Base-by-base conservation (phyloP, 2,888 invertebrate genomes). In the Timema cristinae region DNA sequence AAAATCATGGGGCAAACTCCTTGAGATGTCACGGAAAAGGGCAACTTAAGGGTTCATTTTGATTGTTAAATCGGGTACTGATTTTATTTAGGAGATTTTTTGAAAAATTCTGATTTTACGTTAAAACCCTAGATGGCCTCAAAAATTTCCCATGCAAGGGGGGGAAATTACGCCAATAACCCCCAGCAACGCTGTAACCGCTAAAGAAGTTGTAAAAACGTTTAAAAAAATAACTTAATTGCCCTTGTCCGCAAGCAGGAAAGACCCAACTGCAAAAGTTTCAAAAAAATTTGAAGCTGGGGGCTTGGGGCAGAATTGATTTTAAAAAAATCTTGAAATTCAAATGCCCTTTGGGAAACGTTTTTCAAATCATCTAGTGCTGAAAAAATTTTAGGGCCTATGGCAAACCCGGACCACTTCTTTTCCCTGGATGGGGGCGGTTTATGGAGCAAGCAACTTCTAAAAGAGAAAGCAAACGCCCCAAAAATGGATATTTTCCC, bases 381-480 rank as follows among this genome's bases (percentile, higher is more conserved):
- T 5, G 63, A 32, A 11, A 63, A 47, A 11, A 8, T 63, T 15
- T 76, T n/a, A n/a, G 75, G 76, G 51, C 73, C 48, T 72, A 76
- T 73, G 74, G 73, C 56, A 75, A 75, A 69, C 73, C 72, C 56
- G 63, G 15, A 49, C 50, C 63, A 49, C 7, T 71, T 47, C 66
- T 47, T 16, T 48, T 74, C 54, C 74, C 73, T 66, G 76, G 76
- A 59, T 76, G 76, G 74, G 77, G 70, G 69, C 75, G 77, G 13
- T 77, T 76, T 61, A 75, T 77, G 76, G 77, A 77, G 68, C 47
- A 74, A 51, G 73, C 72, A 51, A 76, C 71, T 49, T 63, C 51
- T 9, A 59, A 71, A 49, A n/a, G 63, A 48, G 16, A 56, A 67
- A 73, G 47, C 68, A 54, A 49, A 5, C 61, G 50, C 54, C 72